Base-by-base conservation (phyloP, 2,797 vertebrate species). In the Gephyroberyx darwinii region DNA sequence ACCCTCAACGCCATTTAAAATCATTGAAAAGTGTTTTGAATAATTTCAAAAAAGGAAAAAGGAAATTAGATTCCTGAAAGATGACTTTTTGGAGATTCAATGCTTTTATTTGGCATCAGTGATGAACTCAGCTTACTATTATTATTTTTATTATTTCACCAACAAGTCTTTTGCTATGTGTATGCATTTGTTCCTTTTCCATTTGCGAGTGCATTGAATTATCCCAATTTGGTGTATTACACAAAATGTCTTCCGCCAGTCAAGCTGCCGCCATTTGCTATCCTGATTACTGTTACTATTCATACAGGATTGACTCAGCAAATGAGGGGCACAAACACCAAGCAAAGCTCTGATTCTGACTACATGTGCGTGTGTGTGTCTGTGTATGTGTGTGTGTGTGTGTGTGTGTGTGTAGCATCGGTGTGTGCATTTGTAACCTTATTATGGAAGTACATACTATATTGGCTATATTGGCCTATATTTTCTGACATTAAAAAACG, bases 151-250 rank as follows among this genome's bases (percentile, higher is more conserved):
- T 65, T 72, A 48, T 57, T 57, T 77, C 81, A 71, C 75, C 74
- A 71, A 86, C 78, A 53, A 57, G 60, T 81, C 83, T 60, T 67
- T 48, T 59, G 51, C 63, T 48, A 26, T 66, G 45, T 69, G 37
- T 70, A 75, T 47, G 68, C 82, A 89, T 81, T 76, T 83, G 75
- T 89, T 90, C 78, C 81, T 86, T 88, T 26, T 91, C 84, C 84
- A 75, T 84, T 86, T 78, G 64, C 62, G 52, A 65, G 57, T 30
- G 52, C 62, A 77, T 77, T 67, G 69, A 86, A 84, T 82, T 54
- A 82, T 87, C 80, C 63, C 65, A 78, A 80, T 84, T 84, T 86
- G 54, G 55, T 37, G 5, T 59, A 65, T 83, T 86, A 78, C 51
- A 88, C 63, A 84, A 79, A 65, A 61, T 72, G 55, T 50, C 14